These are phyloP conservation scores for Ceratosolen fusciceps DNA, from an alignment of 1,140 invertebrate species.

Conservation along the genomic window DNA sequence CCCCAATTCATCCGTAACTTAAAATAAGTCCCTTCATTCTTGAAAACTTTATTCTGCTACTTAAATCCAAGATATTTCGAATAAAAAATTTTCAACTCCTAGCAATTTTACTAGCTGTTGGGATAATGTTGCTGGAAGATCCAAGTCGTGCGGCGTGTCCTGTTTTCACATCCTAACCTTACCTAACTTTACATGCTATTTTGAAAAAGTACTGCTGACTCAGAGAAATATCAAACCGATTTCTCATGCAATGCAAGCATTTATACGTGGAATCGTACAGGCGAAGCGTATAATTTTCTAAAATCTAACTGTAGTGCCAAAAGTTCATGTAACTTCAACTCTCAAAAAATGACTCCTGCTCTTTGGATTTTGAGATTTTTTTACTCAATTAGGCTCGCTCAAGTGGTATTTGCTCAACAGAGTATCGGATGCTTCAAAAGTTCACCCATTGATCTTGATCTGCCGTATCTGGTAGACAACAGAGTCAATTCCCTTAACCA, in stretches of 20 bases:
- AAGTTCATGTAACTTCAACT: neutral
- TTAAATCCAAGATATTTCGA: no score
- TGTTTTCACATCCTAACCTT: neutral
- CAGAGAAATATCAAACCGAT: neutral
- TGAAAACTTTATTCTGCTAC: no score
- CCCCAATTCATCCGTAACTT: neutral
- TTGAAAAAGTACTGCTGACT: neutral
- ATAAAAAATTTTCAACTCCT: no score
- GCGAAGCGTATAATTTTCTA: neutral
- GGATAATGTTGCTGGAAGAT: neutral
- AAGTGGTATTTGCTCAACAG: slow-evolving; percentile 2
- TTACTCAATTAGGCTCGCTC: neutral
- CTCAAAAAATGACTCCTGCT: neutral
- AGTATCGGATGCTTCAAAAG: slow-evolving; percentile 61
- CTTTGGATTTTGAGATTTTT: neutral
- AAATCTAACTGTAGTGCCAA: no score
- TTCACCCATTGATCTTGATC: slow-evolving; percentile 51
- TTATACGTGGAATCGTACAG: neutral
- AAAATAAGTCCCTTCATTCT: neutral
- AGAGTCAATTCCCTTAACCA: slow-evolving; percentile 52
- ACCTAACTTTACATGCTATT: neutral
- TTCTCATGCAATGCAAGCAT: neutral
- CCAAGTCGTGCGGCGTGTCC: neutral
- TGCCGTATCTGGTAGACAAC: slow-evolving; percentile 51
- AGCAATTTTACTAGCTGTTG: no score